Conservation (phyloP, 2,797 vertebrate genomes). For the Gallinago stenura region DNA sequence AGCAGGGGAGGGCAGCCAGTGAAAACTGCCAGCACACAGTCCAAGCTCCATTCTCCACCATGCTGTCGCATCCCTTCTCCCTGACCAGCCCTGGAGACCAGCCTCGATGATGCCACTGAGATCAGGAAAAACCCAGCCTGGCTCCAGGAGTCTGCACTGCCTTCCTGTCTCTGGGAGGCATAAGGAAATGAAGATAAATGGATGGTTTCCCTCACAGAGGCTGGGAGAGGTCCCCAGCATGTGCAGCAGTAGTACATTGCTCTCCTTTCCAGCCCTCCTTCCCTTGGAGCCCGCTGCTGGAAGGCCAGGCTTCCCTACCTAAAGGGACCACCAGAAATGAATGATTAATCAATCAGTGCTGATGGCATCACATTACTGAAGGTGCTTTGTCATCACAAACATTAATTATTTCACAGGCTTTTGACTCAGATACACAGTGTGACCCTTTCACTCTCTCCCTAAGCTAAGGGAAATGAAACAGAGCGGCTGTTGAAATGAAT, state of each 20-base stretch:
- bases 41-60: background rate
- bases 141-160: background rate
- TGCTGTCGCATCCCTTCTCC: background rate
- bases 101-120: background rate
- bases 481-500: background rate
- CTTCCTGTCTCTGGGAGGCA: background rate
- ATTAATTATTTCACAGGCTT: background rate
- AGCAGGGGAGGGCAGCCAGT: background rate
- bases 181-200: background rate
- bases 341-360: background rate
- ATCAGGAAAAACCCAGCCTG: background rate
- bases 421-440: background rate
- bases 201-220: background rate
- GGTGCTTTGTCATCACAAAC: background rate
- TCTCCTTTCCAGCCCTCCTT: background rate
- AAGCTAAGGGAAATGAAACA: background rate
- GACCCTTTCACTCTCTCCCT: background rate
- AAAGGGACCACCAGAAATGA: background rate
- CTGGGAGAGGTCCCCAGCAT: background rate
- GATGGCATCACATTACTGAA: background rate
- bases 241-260: fast-evolving
- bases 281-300: background rate
- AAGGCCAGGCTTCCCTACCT: background rate
- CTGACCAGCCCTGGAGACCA: background rate
- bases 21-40: background rate